Percentiles rank a stretch among this genome's conserved stretches.
phyloP scores from a whole-genome alignment of 2,113 vertebrate genomes.

The Poeciliopsis occidentalis region DNA sequence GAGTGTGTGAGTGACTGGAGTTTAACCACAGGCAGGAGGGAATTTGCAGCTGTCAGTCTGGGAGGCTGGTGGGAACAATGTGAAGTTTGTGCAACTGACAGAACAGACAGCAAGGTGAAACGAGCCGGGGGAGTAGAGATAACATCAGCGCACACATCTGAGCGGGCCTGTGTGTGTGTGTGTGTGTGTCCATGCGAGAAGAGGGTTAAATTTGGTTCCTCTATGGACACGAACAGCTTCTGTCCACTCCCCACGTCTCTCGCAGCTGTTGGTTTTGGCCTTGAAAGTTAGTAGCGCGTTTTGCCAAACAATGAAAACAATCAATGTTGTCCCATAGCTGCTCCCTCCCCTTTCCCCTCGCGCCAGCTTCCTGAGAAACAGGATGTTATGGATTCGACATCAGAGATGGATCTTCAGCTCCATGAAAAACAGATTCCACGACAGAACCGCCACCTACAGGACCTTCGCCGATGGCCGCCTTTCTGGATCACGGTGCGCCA shows the following conservation, averaged over 20 bases:
- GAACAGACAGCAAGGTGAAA: constrained; percentile 34
- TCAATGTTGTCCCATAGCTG: constrained; percentile 21
- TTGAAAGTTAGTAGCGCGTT: constrained; percentile 54
- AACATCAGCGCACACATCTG: constrained; percentile 19
- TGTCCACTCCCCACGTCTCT: constrained; percentile 7
- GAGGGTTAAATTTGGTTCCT: constrained; percentile 2
- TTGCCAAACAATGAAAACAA: constrained; percentile 76
- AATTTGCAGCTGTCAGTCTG: constrained; percentile 71
- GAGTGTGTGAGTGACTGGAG: constrained; percentile 18
- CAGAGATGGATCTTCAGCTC: constrained; percentile 41
- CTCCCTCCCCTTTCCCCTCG: constrained; percentile 46
- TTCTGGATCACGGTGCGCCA: constrained; percentile 7
- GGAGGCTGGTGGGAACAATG: constrained; percentile 61
- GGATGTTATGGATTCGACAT: constrained; percentile 76
- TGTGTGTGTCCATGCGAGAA: background rate
- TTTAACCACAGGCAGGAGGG: constrained; percentile 43
- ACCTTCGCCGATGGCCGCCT: constrained; percentile 1
- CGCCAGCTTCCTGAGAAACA: constrained; percentile 73
- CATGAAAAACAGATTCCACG: constrained; percentile 15
- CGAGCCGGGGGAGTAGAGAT: constrained; percentile 6
- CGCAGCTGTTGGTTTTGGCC: constrained; percentile 64
- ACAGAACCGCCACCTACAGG: constrained; percentile 6
- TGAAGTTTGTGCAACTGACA: constrained; percentile 67
- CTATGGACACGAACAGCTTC: constrained; percentile 26
- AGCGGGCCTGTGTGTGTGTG: constrained; percentile 3